Evolutionary conservation across 2,888 invertebrate genomes (phyloP).

Genomic region (Perizoma affinitatum): DNA sequence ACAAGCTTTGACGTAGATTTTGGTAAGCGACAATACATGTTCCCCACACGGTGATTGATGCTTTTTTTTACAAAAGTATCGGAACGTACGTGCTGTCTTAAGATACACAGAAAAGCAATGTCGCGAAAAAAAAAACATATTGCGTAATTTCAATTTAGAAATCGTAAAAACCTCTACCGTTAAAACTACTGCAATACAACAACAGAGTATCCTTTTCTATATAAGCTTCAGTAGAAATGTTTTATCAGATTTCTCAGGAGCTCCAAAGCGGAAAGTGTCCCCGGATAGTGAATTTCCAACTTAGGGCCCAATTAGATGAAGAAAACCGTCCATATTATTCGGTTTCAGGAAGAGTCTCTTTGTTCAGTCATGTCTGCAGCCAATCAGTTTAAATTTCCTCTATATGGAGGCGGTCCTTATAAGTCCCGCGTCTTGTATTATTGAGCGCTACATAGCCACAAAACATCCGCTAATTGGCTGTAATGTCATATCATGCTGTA

Average conservation of each 20-base stretch:
- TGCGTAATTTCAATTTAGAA: not conserved
- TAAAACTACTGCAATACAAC: not conserved
- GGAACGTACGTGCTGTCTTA: slow-evolving; percentile 11
- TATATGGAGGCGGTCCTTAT: slow-evolving; percentile 63
- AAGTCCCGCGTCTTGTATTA: slow-evolving; percentile 57
- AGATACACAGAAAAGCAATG: slow-evolving; percentile 3
- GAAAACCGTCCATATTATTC: slow-evolving; percentile 59
- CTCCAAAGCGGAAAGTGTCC: slow-evolving; percentile 42
- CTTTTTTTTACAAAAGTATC: slow-evolving; percentile 32
- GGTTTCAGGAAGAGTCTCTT: slow-evolving; percentile 58
- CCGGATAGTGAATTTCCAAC: slow-evolving; percentile 55
- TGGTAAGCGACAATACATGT: slow-evolving; percentile 51
- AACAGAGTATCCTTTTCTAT: slow-evolving; percentile 11
- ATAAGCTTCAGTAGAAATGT: slow-evolving; percentile 16
- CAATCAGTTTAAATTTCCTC: slow-evolving; percentile 79
- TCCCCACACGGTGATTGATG: slow-evolving; percentile 35
- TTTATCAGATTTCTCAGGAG: slow-evolving; percentile 33
- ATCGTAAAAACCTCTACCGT: not conserved
- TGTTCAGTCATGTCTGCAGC: slow-evolving; percentile 69
- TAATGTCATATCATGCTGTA: slow-evolving; percentile 64
- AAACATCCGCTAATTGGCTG: slow-evolving; percentile 74
- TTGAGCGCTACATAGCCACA: slow-evolving; percentile 53
- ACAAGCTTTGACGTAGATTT: slow-evolving; percentile 67
- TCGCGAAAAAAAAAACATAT: slow-evolving; percentile 5
- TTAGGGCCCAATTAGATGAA: slow-evolving; percentile 73